Evolutionary conservation across 2,113 vertebrate species (phyloP), one percentile per base, ranked within the genome.

Genomic region (Jacana jacana): DNA sequence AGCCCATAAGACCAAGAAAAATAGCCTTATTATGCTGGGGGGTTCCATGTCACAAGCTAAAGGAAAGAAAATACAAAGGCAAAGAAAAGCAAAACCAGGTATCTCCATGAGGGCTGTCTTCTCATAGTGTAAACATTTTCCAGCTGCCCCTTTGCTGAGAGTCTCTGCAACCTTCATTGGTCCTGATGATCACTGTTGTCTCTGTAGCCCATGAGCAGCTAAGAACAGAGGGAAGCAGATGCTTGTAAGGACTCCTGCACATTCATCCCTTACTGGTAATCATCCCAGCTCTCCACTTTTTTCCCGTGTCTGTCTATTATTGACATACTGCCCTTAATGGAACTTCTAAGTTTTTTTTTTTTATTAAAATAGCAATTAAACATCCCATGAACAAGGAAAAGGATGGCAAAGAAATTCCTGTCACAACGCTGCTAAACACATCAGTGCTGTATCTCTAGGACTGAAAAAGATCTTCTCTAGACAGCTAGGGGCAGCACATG

Each of bases 311-410:
- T 3, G 3, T 24, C 11, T 9, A 11, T 46, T 64, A 2, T 33
- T 69, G 55, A 24, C 49, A 31, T 10, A 2, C 58, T 78, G 31
- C 31, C n/a, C 58, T 66, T 7, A 5, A 3, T 52, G 72, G 30
- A 35, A 8, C 13, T 51, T 37, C 78, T 49, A 35, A 11, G 23
- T 4, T 44, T 49, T 17, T 17, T 4, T 44, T 49, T 17, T 17
- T 3, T 0, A 23, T 12, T 42, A 37, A 24, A 31, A 10, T 0
- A 31, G 42, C 80, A 52, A 70, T 27, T 14, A 0, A 14, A 57
- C 37, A 12, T 19, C 28, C n/a, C 16, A n/a, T n/a, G n/a, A n/a
- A n/a, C n/a, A n/a, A n/a, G 48, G 14, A 15, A 4, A 61, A 44
- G 46, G 46, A 20, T 0, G 1, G 14, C 72, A 27, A 40, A 49